phyloP scores from a whole-genome alignment of 2,113 vertebrate species.

The Psephotus haematonotus region DNA sequence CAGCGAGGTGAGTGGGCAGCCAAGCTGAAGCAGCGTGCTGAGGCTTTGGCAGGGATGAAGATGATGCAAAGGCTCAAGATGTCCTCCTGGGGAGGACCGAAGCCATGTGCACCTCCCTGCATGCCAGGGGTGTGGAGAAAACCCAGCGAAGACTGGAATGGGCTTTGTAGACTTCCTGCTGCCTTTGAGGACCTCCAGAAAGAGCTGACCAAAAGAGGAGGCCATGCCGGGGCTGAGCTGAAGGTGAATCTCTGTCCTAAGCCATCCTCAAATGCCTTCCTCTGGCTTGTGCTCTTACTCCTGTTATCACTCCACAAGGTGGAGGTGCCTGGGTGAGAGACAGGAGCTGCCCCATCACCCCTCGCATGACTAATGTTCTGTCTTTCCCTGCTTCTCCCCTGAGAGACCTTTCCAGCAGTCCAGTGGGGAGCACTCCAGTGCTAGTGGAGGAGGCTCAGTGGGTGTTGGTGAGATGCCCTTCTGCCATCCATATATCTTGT shows the following conservation, averaged over 20 bases:
- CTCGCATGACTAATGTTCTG: background rate
- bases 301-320: background rate
- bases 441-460: fast-evolving
- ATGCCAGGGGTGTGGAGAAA: background rate
- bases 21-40: fast-evolving
- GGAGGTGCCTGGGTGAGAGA: background rate
- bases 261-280: background rate
- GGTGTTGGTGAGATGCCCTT: background rate
- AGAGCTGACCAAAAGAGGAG: background rate
- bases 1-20: background rate
- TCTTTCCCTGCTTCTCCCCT: background rate
- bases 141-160: background rate
- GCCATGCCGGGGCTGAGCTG: fast-evolving
- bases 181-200: background rate
- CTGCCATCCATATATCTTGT: fast-evolving
- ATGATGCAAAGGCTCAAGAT: background rate
- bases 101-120: background rate
- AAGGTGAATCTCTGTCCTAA: background rate
- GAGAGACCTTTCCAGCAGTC: background rate
- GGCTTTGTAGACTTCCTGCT: background rate
- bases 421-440: background rate
- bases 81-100: background rate
- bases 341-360: background rate
- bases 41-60: background rate
- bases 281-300: background rate